A percentile compares a stretch with the other conserved stretches of the same genome.
Evolutionary conservation across 2,113 vertebrate genomes (phyloP).

Genomic region (Sinocyclocheilus grahami): DNA sequence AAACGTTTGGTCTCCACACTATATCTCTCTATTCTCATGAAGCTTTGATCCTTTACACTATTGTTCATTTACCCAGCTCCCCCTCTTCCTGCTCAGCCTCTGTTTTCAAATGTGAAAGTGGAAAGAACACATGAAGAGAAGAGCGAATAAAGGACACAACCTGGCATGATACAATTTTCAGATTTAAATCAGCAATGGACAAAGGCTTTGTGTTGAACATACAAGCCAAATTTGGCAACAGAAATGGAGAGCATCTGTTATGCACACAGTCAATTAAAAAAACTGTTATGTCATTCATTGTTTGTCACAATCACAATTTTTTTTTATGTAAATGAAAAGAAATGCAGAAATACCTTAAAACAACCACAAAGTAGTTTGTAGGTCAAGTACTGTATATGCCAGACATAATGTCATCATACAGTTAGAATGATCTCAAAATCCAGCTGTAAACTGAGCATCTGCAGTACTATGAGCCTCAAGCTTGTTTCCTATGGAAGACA

Average conservation of each 20-base stretch:
- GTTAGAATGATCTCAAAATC: not conserved
- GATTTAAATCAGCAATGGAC: conserved; percentile 38
- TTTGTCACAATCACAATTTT: not conserved
- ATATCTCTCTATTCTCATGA: conserved; percentile 14
- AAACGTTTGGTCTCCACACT: conserved; percentile 28
- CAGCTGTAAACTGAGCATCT: conserved; percentile 21
- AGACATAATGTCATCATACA: not conserved
- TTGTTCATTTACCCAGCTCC: conserved; percentile 46
- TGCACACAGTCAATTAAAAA: conserved; percentile 14
- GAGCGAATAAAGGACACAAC: conserved; percentile 38
- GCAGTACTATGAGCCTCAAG: conserved; percentile 23
- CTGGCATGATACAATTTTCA: conserved; percentile 33
- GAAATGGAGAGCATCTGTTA: conserved; percentile 30
- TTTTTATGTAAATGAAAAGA: not conserved
- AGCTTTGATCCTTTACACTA: conserved; percentile 52
- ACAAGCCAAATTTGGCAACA: conserved; percentile 23
- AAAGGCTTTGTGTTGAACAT: conserved; percentile 24
- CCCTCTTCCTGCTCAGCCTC: conserved; percentile 15
- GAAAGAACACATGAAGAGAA: conserved; percentile 33
- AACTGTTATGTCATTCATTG: conserved; percentile 5
- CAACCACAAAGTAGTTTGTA: not conserved
- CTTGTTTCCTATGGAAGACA: conserved; percentile 7
- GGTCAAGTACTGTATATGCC: not conserved
- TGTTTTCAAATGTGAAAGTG: conserved; percentile 44
- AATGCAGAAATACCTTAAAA: not conserved